phyloP scores from a whole-genome alignment of 1,140 invertebrate species.

The Capitella teleta region DNA sequence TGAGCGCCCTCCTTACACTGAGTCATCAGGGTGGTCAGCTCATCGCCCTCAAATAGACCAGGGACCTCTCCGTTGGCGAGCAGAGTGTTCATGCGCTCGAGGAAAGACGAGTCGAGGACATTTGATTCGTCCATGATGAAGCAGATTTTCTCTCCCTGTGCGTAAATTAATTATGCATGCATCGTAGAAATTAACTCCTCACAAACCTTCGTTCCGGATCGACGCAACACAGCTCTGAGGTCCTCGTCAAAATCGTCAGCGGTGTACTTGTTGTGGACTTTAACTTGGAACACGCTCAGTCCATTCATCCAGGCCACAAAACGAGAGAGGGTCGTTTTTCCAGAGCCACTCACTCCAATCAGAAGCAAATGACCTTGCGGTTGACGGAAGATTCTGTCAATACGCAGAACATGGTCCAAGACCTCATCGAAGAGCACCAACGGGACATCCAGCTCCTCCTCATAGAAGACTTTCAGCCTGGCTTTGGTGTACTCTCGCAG shows the following conservation, averaged over 20 bases:
- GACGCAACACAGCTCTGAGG: conserved; percentile 76
- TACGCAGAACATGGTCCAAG: conserved; percentile 92
- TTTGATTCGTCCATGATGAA: conserved; percentile 99
- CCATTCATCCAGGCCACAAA: conserved; percentile 99
- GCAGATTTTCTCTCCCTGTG: conserved; percentile 86
- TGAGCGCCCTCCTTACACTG: conserved; percentile 99
- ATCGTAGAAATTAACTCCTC: neutral
- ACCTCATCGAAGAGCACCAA: conserved; percentile 98
- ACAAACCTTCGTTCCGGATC: conserved; percentile 77
- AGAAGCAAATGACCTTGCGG: conserved; percentile 87
- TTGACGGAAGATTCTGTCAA: conserved; percentile 97
- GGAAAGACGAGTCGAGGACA: conserved; percentile 93
- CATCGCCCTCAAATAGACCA: conserved; percentile 59
- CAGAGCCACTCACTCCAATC: conserved; percentile 76
- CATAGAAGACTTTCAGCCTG: conserved; percentile 96
- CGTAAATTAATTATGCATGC: neutral
- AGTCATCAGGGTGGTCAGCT: conserved; percentile 97
- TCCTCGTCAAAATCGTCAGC: conserved; percentile 99
- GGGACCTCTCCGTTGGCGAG: conserved; percentile 98
- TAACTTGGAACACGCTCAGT: conserved; percentile 77
- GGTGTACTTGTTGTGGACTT: conserved; percentile 98
- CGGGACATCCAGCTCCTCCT: conserved; percentile 97
- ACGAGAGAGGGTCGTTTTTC: conserved; percentile 94
- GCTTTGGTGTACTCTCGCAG: conserved; percentile 93
- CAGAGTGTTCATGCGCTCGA: conserved; percentile 98